Conservation (phyloP, 2,113 vertebrate species). For the Zosterops lateralis region DNA sequence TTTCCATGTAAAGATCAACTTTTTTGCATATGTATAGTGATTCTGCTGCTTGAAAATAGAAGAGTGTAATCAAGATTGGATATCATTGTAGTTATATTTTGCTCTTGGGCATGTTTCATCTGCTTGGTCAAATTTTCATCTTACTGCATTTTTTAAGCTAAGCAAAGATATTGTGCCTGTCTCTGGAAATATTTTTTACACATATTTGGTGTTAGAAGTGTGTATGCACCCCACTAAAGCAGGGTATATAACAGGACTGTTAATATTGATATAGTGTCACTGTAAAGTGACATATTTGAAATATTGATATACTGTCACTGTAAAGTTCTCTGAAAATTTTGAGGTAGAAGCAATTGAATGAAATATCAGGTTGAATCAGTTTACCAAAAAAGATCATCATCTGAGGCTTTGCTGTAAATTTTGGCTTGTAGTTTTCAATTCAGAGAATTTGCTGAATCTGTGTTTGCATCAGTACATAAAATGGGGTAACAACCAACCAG, state of each 20-base stretch:
- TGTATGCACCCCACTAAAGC: neutral
- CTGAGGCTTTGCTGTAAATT: neutral
- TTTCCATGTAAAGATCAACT: neutral
- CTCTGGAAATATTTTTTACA: neutral
- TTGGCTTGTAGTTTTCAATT: neutral
- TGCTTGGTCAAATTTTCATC: neutral
- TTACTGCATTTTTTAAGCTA: neutral
- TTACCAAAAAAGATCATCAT: neutral
- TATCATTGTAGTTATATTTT: neutral
- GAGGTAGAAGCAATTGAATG: neutral
- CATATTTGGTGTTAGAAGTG: neutral
- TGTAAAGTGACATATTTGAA: too few species aligned
- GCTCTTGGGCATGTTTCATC: neutral
- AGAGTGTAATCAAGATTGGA: neutral
- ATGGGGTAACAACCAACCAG: neutral
- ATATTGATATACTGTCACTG: neutral
- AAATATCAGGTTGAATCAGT: neutral
- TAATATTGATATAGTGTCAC: neutral
- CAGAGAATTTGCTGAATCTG: neutral
- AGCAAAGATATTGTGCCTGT: neutral
- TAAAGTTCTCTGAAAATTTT: neutral
- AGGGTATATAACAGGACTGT: neutral
- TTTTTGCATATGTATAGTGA: neutral
- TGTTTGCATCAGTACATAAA: neutral
- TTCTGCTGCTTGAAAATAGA: neutral